Evolutionary conservation across 2,888 invertebrate genomes (phyloP).

Genomic region (Caenorhabditis uteleia): DNA sequence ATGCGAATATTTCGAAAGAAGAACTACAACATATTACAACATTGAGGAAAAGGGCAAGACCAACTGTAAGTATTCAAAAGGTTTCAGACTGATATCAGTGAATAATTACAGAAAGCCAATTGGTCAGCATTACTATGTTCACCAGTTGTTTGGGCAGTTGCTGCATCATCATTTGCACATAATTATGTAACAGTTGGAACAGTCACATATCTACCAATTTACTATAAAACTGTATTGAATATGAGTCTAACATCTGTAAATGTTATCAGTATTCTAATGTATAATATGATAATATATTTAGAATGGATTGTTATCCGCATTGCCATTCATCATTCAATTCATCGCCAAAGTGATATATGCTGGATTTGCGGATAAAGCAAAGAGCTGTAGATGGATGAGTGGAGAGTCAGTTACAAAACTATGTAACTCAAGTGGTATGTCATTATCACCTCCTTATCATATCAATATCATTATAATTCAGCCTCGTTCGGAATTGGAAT

Average conservation of each 20-base stretch:
- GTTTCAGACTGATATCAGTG: background rate
- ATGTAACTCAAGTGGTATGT: conserved; percentile 62
- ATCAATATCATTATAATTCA: conserved; percentile 32
- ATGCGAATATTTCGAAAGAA: conserved; percentile 46
- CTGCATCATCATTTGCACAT: conserved; percentile 64
- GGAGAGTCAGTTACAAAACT: conserved; percentile 58
- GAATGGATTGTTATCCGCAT: conserved; percentile 67
- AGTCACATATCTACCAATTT: conserved; percentile 66
- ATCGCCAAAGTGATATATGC: conserved; percentile 66
- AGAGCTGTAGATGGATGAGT: conserved; percentile 37
- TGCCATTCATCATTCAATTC: conserved; percentile 66
- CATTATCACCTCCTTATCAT: background rate
- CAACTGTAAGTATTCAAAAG: conserved; percentile 1
- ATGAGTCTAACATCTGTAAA: conserved; percentile 63
- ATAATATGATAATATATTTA: conserved; percentile 20
- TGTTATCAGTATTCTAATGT: background rate
- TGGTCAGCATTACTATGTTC: conserved; percentile 60
- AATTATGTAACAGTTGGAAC: conserved; percentile 68
- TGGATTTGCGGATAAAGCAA: conserved; percentile 58
- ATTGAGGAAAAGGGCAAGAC: conserved; percentile 3
- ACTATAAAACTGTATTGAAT: conserved; percentile 65
- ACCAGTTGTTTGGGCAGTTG: conserved; percentile 65
- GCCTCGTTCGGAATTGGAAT: conserved; percentile 65
- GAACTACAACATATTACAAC: conserved; percentile 51
- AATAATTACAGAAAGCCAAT: conserved; percentile 24